These are phyloP conservation scores for Hiodon alosoides DNA, from an alignment of 2,113 vertebrate species.

Conservation along the genomic window DNA sequence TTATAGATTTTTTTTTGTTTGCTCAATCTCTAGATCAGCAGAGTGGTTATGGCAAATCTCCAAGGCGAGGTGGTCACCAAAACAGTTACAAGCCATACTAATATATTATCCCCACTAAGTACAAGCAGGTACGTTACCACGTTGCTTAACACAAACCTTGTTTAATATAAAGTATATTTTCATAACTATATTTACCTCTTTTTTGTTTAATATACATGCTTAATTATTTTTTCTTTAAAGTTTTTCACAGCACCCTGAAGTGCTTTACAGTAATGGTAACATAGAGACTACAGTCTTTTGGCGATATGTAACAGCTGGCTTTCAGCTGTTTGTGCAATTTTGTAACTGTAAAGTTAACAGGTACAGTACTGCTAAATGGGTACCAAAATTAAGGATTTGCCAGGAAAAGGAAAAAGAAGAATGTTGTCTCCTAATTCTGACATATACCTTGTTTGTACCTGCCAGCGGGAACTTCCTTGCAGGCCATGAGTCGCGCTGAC, in stretches of 20 bases:
- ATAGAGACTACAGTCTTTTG: conserved; percentile 72
- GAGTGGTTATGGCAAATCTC: conserved; percentile 95
- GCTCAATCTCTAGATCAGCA: conserved; percentile 76
- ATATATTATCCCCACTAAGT: conserved; percentile 73
- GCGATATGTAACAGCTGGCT: conserved; percentile 73
- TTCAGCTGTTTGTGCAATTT: conserved; percentile 74
- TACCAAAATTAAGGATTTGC: conserved; percentile 95
- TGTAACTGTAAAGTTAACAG: conserved; percentile 99
- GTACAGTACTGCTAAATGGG: conserved; percentile 99
- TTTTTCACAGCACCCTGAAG: conserved; percentile 93
- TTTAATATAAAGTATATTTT: conserved; percentile 42
- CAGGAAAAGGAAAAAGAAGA: conserved; percentile 72
- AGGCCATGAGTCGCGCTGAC: conserved; percentile 99
- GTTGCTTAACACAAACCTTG: conserved; percentile 33
- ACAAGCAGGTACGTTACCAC: conserved; percentile 77
- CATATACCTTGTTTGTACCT: conserved; percentile 99
- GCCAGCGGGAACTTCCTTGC: conserved; percentile 99
- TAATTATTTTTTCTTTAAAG: conserved; percentile 74
- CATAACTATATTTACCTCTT: conserved; percentile 66
- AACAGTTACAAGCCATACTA: conserved; percentile 99
- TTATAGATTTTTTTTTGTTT: conserved; percentile 26
- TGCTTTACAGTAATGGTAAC: conserved; percentile 95
- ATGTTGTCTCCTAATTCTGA: conserved; percentile 99
- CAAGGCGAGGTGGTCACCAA: conserved; percentile 93
- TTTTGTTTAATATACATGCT: conserved; percentile 71